Evolutionary conservation across 2,113 vertebrate genomes (phyloP).

Genomic region (Aegypius monachus): DNA sequence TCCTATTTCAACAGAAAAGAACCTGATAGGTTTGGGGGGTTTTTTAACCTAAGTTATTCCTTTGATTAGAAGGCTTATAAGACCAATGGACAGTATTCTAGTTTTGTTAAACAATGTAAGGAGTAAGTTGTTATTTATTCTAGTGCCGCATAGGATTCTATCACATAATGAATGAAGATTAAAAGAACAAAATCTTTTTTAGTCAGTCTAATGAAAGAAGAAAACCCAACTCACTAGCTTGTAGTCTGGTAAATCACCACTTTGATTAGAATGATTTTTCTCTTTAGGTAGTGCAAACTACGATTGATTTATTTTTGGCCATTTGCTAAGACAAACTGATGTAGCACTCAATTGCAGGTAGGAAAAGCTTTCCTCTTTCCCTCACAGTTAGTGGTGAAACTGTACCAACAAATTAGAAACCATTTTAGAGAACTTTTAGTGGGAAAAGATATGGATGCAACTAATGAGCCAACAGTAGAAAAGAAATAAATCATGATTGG

Average conservation of each 20-base stretch:
- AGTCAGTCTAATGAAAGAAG: neutral
- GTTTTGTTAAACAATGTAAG: neutral
- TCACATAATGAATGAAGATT: neutral
- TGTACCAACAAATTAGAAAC: conserved; percentile 30
- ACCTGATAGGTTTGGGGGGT: rapidly evolving
- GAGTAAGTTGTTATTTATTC: neutral
- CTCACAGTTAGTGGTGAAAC: neutral
- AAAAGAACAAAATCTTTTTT: neutral
- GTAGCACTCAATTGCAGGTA: neutral
- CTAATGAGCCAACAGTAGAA: neutral
- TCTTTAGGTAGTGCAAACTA: conserved; percentile 9
- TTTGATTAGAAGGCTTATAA: neutral
- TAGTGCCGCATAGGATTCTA: neutral
- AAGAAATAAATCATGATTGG: neutral
- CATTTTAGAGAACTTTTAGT: conserved; percentile 4
- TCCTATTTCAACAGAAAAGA: neutral
- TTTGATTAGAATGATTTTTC: conserved; percentile 53
- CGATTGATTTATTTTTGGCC: conserved; percentile 35
- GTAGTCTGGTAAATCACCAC: neutral
- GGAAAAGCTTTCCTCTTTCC: neutral
- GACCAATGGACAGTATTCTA: neutral
- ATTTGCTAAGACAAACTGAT: conserved; percentile 36
- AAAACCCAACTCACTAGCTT: neutral
- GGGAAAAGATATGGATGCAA: neutral
- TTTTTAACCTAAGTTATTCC: neutral